Conservation (phyloP, 2,888 invertebrate genomes). For the Apoda limacodes region DNA sequence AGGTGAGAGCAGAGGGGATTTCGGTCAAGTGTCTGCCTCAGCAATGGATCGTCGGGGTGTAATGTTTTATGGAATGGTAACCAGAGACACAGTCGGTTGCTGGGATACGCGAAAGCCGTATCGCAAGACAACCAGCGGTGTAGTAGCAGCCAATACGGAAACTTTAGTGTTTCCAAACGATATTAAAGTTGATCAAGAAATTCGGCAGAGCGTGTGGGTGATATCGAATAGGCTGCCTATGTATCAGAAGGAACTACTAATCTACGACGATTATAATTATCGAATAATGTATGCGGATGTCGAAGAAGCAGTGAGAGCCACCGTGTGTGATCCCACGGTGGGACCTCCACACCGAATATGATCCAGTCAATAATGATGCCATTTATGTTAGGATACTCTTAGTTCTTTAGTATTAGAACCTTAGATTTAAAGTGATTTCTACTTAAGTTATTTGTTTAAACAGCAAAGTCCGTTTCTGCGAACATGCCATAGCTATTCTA, state of each 20-base stretch:
- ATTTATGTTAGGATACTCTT: no score
- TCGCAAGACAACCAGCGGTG: constrained; percentile 69
- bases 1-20: constrained; percentile 66
- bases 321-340: constrained; percentile 75
- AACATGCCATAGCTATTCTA: no score
- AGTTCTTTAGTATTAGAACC: no score
- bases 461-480: no score
- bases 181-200: constrained; percentile 78
- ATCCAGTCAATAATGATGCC: no score
- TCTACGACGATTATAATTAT: constrained; percentile 77
- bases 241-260: constrained; percentile 75
- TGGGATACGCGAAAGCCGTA: constrained; percentile 84
- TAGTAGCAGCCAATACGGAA: constrained; percentile 71
- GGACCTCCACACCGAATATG: no score
- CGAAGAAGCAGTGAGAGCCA: constrained; percentile 72
- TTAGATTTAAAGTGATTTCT: no score
- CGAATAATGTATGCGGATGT: constrained; percentile 77
- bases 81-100: constrained; percentile 80
- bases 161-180: constrained; percentile 86
- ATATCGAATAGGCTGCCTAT: constrained; percentile 81
- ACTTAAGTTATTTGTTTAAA: no score
- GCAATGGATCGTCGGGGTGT: constrained; percentile 78
- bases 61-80: constrained; percentile 84
- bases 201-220: constrained; percentile 79
- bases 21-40: constrained; percentile 80